Base-by-base conservation (phyloP, 2,113 vertebrate genomes). In the Amblyopsis rosae region DNA sequence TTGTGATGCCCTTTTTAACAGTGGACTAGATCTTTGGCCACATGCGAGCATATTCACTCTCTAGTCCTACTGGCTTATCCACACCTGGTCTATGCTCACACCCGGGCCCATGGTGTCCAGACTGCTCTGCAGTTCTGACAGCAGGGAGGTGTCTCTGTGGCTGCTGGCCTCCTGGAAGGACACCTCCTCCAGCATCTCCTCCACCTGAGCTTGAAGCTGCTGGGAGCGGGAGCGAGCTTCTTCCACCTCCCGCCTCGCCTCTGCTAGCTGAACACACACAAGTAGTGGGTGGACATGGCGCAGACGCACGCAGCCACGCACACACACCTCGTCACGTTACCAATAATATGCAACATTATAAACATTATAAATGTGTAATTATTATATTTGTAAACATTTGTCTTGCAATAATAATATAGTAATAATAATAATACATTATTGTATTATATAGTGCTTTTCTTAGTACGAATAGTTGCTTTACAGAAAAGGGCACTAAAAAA, bases 41-140 rank as follows among this genome's bases (percentile, higher is more conserved):
- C 3, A 26, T 26, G 26, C 2, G 57, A 15, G 12, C 12, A 33
- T 59, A 12, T 12, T 59, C 2, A 41, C 7, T 59, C 17, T 11
- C 9, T 6, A 9, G 56, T 33, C 12, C n/a, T 55, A n/a, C 54
- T 17, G 54, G 54, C 54, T 9, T 41, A 41, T 41, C 15, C 54
- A 16, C 11, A 92, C 92, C 90, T 91, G 87, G 58, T 91, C 82
- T 73, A 75, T 88, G 69, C 84, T 65, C 67, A 85, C 66, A 58
- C 83, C 82, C 41, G 86, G 76, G 33, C 51, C 69, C 0, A 78
- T 53, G 1, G 62, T 65, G 57, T 88, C 87, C 64, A 93, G 80
- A 16, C 90, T 92, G 69, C 15, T 78, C 76, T 91, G 89, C 77
- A 93, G 82, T 78, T 93, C 92, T 0, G 92, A 91, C 76, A 90